Evolutionary conservation across 2,888 invertebrate species (phyloP), one percentile per base, ranked within the genome.

Genomic region (Cerastis rubricosa): DNA sequence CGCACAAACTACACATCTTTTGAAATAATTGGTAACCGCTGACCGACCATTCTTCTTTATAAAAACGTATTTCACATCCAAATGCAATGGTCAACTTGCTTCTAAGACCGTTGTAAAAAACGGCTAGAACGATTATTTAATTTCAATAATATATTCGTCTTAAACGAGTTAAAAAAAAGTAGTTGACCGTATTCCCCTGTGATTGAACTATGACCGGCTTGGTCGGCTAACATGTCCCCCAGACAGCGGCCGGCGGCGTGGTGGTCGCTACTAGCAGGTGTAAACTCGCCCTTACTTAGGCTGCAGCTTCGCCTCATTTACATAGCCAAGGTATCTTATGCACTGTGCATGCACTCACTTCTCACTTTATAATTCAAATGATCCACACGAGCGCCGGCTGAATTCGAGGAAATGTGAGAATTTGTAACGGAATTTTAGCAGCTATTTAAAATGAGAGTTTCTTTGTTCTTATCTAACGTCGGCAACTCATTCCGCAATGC

Each of bases 311-410:
- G 86, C 89, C 91, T 93, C 92, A 96, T 96, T 96, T 95, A 90
- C 95, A 96, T 96, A 93, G 92, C 88, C 90, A 91, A 92, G 92
- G 92, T 94, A 92, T 95, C 93, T 94, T 93, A 94, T 95, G 95
- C 95, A 94, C 93, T 93, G 92, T 90, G 92, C 92, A 92, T 95
- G 96, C 96, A 95, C 94, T 95, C 94, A 90, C 92, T 92, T 93
- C 92, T 93, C 93, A 94, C 96, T 96, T 96, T 95, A 96, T 96
- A 95, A 96, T 96, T 96, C 94, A 96, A 95, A 96, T 96, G 92
- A 94, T 94, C 92, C 93, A 89, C 91, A 90, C 90, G 90, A 92
- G 91, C 89, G 90, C 79, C 91, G 89, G 90, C 90, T 92, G 92
- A 91, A 92, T 93, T 92, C 90, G 89, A 92, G 94, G 92, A 94